A percentile compares a stretch with the other conserved stretches of the same genome.
Conservation (phyloP, 2,797 vertebrate species). For the Glossophaga mutica region DNA sequence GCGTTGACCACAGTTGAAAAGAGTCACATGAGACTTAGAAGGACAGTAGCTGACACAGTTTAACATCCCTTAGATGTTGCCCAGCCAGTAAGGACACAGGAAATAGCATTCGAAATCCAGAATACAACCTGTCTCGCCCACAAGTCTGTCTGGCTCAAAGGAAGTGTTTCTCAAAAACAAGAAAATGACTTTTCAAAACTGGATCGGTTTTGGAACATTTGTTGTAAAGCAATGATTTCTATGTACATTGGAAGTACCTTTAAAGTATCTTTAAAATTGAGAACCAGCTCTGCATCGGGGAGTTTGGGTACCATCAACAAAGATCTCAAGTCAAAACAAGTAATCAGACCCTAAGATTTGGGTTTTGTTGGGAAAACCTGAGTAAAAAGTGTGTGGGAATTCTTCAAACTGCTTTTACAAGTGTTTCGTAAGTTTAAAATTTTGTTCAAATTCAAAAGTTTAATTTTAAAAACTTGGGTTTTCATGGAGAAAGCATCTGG, state of each 20-base stretch:
- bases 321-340: neutral
- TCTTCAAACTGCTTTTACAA: neutral
- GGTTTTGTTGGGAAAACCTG: neutral
- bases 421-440: conserved; percentile 5
- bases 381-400: neutral
- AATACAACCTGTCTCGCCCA: neutral
- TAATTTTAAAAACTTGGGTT: neutral
- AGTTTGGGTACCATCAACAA: neutral
- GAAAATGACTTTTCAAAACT: neutral
- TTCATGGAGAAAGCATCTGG: neutral
- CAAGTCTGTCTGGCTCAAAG: neutral
- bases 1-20: conserved; percentile 25
- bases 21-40: neutral
- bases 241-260: neutral
- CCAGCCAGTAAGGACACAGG: neutral
- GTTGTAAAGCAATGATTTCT: conserved; percentile 11
- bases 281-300: neutral
- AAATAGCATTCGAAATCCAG: neutral
- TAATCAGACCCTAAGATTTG: neutral
- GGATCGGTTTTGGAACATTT: conserved; percentile 18
- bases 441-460: conserved; percentile 1
- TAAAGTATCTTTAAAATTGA: neutral
- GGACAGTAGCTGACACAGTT: neutral
- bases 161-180: neutral
- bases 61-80: neutral